phyloP scores from a whole-genome alignment of 2,113 vertebrate species.

The Thomomys bottae region DNA sequence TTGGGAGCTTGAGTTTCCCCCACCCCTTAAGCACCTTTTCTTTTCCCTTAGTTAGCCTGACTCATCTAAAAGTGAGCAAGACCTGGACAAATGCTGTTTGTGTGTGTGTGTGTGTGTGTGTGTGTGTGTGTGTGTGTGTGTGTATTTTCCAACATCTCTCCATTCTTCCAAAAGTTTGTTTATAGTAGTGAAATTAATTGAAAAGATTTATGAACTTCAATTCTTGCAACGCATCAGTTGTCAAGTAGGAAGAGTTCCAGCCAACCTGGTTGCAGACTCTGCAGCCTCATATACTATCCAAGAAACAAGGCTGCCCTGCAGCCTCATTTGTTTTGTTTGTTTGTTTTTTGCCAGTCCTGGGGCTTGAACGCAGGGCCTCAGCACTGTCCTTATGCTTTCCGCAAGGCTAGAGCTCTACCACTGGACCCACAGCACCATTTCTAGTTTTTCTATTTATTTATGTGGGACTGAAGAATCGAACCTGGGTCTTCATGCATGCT shows the following conservation, averaged over 20 bases:
- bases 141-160: neutral
- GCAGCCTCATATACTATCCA: neutral
- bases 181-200: slow-evolving; percentile 29
- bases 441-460: too few relatives aligned
- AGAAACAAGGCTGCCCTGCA: neutral
- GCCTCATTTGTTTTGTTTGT: too few relatives aligned
- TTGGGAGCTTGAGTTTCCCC: neutral
- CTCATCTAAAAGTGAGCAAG: slow-evolving; percentile 54
- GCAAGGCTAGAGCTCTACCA: too few relatives aligned
- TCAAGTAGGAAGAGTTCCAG: neutral
- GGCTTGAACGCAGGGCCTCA: too few relatives aligned
- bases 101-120: neutral
- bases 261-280: neutral
- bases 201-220: neutral
- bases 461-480: too few relatives aligned
- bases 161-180: slow-evolving; percentile 8
- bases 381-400: too few relatives aligned
- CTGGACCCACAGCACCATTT: too few relatives aligned
- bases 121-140: neutral
- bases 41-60: slow-evolving; percentile 64
- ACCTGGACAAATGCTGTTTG: slow-evolving; percentile 42
- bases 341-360: too few relatives aligned
- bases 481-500: too few relatives aligned
- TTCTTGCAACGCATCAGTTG: neutral
- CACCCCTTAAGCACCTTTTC: slow-evolving; percentile 34